Percentiles rank a stretch among this genome's conserved stretches.
These are phyloP conservation scores for human (Homo sapiens) DNA, from an alignment of 2,113 vertebrate species.

Conservation along the genomic window GRCh38 chr3:20756001-20756500, in stretches of 20 bases:
- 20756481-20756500: background rate
- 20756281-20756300: background rate
- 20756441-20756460: background rate
- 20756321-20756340: background rate
- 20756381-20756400: background rate
- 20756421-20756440: background rate
- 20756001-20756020: constrained; percentile 4
- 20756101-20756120: constrained; percentile 17
- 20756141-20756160: constrained; percentile 1
- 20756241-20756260: background rate
- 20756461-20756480: background rate
- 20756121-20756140: constrained; percentile 40
- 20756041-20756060: constrained; percentile 19
- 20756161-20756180: background rate
- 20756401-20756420: background rate
- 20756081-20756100: background rate
- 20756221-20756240: background rate
- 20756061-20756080: constrained; percentile 3
- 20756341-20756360: background rate
- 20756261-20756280: background rate
- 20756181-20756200: constrained; percentile 23
- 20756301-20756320: background rate
- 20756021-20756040: constrained; percentile 23
- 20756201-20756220: background rate
- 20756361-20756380: background rate